These are phyloP conservation scores for Dendrocincla fuliginosa DNA, from an alignment of 2,797 vertebrate species.

Conservation along the genomic window DNA sequence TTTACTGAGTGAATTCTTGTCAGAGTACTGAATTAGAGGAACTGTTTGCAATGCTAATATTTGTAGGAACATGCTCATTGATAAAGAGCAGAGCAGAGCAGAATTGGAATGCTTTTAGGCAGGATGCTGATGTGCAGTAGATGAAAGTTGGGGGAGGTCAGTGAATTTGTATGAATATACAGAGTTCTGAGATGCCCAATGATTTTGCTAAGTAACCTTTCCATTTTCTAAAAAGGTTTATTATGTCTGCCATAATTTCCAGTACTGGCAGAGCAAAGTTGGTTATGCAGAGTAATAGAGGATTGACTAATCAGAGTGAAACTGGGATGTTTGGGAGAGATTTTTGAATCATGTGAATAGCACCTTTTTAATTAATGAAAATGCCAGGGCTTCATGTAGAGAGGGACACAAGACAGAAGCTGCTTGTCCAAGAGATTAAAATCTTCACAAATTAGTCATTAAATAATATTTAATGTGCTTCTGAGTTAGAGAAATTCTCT, in stretches of 20 bases:
- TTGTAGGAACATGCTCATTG: slow-evolving; percentile 11
- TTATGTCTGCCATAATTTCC: not conserved
- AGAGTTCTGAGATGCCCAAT: not conserved
- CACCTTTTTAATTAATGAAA: not conserved
- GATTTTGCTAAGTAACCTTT: not conserved
- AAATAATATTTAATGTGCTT: not conserved
- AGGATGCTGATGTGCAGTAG: not conserved
- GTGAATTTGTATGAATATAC: not conserved
- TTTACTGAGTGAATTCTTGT: slow-evolving; percentile 31
- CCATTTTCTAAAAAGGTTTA: not conserved
- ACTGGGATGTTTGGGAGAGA: not conserved
- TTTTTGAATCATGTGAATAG: not conserved
- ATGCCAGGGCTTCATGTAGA: not conserved
- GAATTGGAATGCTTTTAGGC: slow-evolving; percentile 18
- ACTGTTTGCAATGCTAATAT: slow-evolving; percentile 34
- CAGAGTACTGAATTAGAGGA: not conserved
- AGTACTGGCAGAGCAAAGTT: not conserved
- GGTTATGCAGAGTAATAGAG: not conserved
- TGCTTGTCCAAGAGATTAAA: not conserved
- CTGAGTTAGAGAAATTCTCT: not conserved
- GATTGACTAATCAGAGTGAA: not conserved
- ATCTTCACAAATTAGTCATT: not conserved
- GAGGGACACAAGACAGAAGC: not conserved
- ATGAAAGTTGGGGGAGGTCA: not conserved
- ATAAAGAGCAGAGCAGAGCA: slow-evolving; percentile 15